Evolutionary conservation across 1,140 invertebrate genomes (phyloP).

Genomic region (Tribolium castaneum): DNA sequence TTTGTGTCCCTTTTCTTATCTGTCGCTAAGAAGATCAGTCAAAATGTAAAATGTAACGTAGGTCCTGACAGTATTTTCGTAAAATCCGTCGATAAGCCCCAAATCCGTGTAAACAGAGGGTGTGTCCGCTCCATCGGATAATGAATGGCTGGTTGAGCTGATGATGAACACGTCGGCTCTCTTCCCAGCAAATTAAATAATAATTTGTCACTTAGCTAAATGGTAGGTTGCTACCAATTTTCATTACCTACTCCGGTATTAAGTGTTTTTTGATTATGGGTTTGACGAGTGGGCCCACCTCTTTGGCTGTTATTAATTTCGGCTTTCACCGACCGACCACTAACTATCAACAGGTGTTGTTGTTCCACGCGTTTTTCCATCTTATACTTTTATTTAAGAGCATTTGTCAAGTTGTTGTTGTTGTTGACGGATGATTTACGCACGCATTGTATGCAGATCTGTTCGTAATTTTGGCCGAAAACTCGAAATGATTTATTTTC

Average conservation of each 20-base stretch:
- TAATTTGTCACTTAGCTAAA: constrained; percentile 32
- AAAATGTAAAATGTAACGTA: not conserved
- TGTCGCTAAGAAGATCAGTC: not conserved
- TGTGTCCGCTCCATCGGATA: not conserved
- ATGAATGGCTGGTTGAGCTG: not conserved
- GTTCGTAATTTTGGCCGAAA: not conserved
- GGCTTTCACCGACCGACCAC: not conserved
- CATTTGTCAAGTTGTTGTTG: not conserved
- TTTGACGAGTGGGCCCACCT: constrained; percentile 29
- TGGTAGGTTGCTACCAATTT: constrained; percentile 37
- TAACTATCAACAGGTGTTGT: not conserved
- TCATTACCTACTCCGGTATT: constrained; percentile 33
- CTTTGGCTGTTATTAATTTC: constrained; percentile 28
- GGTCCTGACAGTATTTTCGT: not conserved
- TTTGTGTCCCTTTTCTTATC: not conserved
- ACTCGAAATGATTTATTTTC: not conserved
- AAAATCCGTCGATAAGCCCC: not conserved
- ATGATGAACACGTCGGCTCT: constrained; percentile 22
- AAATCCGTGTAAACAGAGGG: not conserved
- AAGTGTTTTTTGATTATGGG: constrained; percentile 44
- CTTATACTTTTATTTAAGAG: not conserved
- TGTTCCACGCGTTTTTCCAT: not conserved
- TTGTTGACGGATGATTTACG: not conserved
- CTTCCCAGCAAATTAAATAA: constrained; percentile 30
- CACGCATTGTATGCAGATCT: not conserved